A percentile compares a stretch with the other conserved stretches of the same genome.
These are phyloP conservation scores for Pungitius pungitius DNA, from an alignment of 2,113 vertebrate species.

Conservation along the genomic window DNA sequence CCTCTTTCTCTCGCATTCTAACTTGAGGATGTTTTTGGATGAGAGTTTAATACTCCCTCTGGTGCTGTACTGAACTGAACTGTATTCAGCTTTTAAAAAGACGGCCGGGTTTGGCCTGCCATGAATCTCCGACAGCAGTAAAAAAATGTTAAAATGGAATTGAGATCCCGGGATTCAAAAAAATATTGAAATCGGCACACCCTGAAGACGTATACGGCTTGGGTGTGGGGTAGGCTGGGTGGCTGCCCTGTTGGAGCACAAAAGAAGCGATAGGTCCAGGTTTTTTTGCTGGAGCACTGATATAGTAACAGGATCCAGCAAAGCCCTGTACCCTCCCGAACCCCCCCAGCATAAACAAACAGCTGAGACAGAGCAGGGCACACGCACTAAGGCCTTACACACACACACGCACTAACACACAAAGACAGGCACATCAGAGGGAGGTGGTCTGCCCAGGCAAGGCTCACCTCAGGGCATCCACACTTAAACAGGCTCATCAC, in stretches of 20 bases:
- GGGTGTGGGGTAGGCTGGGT: not conserved
- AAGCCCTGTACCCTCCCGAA: constrained; percentile 70
- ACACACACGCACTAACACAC: constrained; percentile 39
- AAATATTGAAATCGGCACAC: not conserved
- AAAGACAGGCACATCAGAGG: constrained; percentile 46
- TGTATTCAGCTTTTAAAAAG: constrained; percentile 74
- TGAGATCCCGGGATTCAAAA: constrained; percentile 66
- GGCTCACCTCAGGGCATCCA: constrained; percentile 71
- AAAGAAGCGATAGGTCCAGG: constrained; percentile 60
- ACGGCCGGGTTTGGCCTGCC: constrained; percentile 85
- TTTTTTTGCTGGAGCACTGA: constrained; percentile 70
- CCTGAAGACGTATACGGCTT: constrained; percentile 49
- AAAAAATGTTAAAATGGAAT: constrained; percentile 81
- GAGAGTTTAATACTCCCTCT: constrained; percentile 84
- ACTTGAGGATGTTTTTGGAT: constrained; percentile 20
- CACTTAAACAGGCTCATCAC: constrained; percentile 72
- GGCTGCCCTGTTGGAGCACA: constrained; percentile 58
- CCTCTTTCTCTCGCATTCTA: constrained; percentile 33
- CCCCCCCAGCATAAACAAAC: constrained; percentile 79
- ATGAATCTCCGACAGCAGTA: constrained; percentile 88
- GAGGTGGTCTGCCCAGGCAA: constrained; percentile 65
- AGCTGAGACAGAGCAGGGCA: constrained; percentile 70
- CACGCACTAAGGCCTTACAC: constrained; percentile 38
- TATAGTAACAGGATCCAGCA: constrained; percentile 76
- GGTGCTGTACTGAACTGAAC: constrained; percentile 80